Evolutionary conservation across 2,113 vertebrate genomes (phyloP), one percentile per base, ranked within the genome.

Genomic region (Nibea albiflora): DNA sequence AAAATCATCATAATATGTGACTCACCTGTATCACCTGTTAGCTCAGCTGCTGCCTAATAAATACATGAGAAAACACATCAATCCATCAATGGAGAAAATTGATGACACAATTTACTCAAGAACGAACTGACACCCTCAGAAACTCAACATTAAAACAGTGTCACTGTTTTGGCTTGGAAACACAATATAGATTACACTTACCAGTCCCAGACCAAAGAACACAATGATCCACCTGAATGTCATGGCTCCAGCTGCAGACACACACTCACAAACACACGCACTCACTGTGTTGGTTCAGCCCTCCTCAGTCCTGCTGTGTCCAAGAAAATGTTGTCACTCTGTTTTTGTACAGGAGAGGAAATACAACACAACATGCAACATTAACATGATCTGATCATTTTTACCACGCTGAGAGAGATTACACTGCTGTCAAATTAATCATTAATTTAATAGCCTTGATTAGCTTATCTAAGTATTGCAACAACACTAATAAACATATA

Each of bases 11-110:
- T 28, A 10, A 24, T 0, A 60, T 53, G 2, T 57, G n/a, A 76
- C 81, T 74, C 17, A 91, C 89, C 89, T 79, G 81, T 88, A 56
- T 92, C 86, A 42, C 88, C n/a, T 19, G 86, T 73, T 4, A 89
- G 76, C 53, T 81, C 58, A 17, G 86, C 83, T 78, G 73, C 65
- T 47, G 78, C 39, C 91, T 92, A 60, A 5, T 65, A 49, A 64
- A 63, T 14, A 1, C 47, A 70, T 63, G 2, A 8, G 6, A 63
- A 35, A 26, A 60, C 15, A 58, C 2, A 61, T 57, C 2, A 74
- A 50, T 26, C 16, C 67, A 11, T 63, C 9, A 54, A 14, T 0
- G 17, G 19, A 58, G n/a, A 46, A 39, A 0, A 53, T 1, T 35
- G 0, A 63, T 54, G 12, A 24, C 28, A 65, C 8, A 3, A 60